phyloP scores from a whole-genome alignment of 2,113 vertebrate species.

The Phaetusa simplex region DNA sequence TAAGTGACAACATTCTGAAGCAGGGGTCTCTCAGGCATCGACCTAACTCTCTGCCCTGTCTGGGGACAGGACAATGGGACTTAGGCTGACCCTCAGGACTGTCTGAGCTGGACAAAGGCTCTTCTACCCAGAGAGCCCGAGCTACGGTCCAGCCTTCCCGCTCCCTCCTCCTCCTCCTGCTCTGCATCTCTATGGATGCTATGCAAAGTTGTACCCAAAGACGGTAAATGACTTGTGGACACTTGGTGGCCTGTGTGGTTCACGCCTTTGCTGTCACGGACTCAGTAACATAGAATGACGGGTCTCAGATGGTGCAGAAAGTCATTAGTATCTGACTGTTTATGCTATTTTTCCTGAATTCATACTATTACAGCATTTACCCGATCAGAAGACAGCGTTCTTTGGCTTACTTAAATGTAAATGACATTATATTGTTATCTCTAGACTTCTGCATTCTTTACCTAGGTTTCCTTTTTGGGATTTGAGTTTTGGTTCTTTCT shows the following conservation, averaged over 20 bases:
- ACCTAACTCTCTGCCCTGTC: neutral
- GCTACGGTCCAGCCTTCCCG: neutral
- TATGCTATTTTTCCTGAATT: neutral
- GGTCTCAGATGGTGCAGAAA: neutral
- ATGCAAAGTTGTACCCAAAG: neutral
- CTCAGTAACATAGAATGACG: neutral
- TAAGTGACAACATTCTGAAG: neutral
- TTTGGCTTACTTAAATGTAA: slow-evolving; percentile 1
- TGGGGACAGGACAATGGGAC: too few species aligned
- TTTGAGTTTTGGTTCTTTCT: neutral
- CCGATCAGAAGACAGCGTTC: neutral
- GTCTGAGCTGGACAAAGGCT: neutral
- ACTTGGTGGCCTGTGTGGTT: neutral
- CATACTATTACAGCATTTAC: neutral
- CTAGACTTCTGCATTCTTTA: neutral
- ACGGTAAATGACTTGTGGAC: neutral
- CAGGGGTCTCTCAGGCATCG: rapidly evolving
- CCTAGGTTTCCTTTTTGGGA: neutral
- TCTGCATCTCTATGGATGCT: rapidly evolving
- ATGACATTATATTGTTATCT: neutral
- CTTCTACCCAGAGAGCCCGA: too few species aligned
- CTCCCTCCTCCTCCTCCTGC: neutral
- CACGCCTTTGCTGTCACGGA: neutral
- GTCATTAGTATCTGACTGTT: neutral
- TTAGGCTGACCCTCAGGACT: neutral